Evolutionary conservation across 2,113 vertebrate species (phyloP).

Genomic region (Poicephalus gulielmi): DNA sequence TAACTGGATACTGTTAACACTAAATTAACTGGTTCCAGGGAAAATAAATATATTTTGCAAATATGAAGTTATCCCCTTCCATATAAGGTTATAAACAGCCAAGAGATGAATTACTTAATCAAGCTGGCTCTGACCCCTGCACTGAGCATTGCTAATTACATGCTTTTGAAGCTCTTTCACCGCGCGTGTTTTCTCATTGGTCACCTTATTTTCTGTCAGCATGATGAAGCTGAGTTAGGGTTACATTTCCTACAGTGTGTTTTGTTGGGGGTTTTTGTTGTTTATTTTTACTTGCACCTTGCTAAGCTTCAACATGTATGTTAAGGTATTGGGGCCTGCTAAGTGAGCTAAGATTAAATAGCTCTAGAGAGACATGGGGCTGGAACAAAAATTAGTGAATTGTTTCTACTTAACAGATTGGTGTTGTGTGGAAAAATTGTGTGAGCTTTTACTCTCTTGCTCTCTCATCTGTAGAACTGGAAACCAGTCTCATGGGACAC

Average conservation of each 20-base stretch:
- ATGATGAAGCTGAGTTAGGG: background rate
- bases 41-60: background rate
- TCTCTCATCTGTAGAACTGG: conserved; percentile 33
- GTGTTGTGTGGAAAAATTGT: background rate
- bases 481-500: conserved; percentile 7
- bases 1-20: background rate
- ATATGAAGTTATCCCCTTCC: conserved; percentile 1
- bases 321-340: background rate
- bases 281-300: background rate
- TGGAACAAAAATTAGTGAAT: background rate
- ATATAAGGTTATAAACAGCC: background rate
- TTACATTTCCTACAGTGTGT: background rate
- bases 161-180: background rate
- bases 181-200: background rate
- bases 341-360: background rate
- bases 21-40: background rate
- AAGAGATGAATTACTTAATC: background rate
- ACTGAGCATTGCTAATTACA: background rate
- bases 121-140: background rate
- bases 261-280: background rate
- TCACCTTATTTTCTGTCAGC: background rate
- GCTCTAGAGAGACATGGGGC: background rate
- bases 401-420: background rate
- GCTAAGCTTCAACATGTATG: background rate
- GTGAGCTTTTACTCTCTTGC: background rate